Evolutionary conservation across 2,113 vertebrate genomes (phyloP).

Genomic region (Okapia johnstoni): DNA sequence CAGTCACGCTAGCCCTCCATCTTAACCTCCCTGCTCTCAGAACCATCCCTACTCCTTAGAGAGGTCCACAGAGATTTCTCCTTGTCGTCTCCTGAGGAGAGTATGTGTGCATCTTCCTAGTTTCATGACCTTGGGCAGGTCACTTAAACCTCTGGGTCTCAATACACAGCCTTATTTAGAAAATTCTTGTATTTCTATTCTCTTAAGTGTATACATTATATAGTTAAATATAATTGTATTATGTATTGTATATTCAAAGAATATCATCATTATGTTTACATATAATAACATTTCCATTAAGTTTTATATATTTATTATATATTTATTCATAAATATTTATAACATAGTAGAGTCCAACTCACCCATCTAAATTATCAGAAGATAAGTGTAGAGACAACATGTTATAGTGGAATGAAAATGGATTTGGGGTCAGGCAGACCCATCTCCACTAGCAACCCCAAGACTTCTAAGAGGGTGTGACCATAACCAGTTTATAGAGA

Average conservation of each 20-base stretch:
- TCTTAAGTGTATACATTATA: not conserved
- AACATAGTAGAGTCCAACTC: not conserved
- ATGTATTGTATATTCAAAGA: not conserved
- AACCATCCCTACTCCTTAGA: not conserved
- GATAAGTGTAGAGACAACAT: not conserved
- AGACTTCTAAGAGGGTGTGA: not conserved
- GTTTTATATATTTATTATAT: not conserved
- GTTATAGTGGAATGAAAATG: not conserved
- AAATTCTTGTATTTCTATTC: not conserved
- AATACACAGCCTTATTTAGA: not conserved
- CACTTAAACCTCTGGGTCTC: not conserved
- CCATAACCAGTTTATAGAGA: not conserved
- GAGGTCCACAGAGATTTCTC: not conserved
- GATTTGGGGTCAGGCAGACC: not conserved
- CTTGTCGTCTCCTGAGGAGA: not conserved
- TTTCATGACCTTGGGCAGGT: not conserved
- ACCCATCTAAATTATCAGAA: not conserved
- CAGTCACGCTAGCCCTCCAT: fast-evolving
- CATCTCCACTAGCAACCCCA: not conserved
- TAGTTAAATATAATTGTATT: not conserved
- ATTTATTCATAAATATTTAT: not conserved
- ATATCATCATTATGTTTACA: not conserved
- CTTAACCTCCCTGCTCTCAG: not conserved
- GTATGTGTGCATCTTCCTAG: not conserved
- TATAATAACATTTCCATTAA: not conserved